Base-by-base conservation (phyloP, 2,113 vertebrate genomes). In the Motacilla alba region DNA sequence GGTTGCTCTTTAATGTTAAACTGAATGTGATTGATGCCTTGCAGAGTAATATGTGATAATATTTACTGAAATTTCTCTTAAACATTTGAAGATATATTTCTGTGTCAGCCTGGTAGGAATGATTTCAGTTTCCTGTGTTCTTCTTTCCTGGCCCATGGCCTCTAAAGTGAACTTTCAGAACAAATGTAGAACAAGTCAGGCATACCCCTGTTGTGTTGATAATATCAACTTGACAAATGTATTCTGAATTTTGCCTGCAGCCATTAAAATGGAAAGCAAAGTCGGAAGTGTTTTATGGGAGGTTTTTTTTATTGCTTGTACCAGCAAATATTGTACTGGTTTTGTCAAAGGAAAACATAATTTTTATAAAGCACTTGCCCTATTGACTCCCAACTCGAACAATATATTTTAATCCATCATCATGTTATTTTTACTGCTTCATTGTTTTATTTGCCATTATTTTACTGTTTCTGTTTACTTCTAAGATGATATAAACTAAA, bases 231-330 rank as follows among this genome's bases (percentile, higher is more conserved):
- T 96, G 95, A 95, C 89, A 96, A 96, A 94, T 97, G 64, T 80
- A 90, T 96, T 95, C 91, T 94, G 95, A 96, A 95, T 91, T 95
- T 95, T 96, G 75, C 95, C 92, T 88, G 30, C 39, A 53, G 93
- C 94, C 82, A 74, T 96, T 97, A 97, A 94, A 97, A 94, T 93
- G 63, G 83, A 90, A 97, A 95, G 72, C 30, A 2, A 95, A 93
- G 84, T 80, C 16, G 35, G 83, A 97, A 97, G 83, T 93, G 87
- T 76, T 95, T 91, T 92, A 46, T 89, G 81, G 89, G 80, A 77
- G 79, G 1, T 52, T 95, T 79, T 80, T 72, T 52, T 90, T 79
- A 94, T 83, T 93, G 79, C 94, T 92, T 84, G 89, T 94, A 94
- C 92, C 95, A 86, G 93, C 95, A 90, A 93, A 52, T 73, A 91